A percentile compares a stretch with the other conserved stretches of the same genome.
Conservation (phyloP, 2,888 invertebrate genomes). For the Colostygia pectinataria region DNA sequence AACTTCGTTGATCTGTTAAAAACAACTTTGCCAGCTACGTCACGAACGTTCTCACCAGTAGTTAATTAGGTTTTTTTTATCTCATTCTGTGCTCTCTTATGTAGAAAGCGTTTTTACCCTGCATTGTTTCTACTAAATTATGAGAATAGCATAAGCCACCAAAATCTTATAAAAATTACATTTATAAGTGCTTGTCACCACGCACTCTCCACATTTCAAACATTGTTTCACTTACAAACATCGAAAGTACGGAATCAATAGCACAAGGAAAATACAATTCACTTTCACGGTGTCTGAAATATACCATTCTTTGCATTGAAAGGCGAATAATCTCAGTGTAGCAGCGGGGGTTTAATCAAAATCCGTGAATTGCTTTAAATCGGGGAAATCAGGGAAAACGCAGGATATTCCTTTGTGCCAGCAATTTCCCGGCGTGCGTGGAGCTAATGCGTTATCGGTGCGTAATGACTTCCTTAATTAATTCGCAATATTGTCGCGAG, state of each 20-base stretch:
- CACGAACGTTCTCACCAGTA: too few species aligned
- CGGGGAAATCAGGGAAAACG: conserved; percentile 82
- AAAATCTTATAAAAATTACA: too few species aligned
- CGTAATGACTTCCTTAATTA: conserved; percentile 83
- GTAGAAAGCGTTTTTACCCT: too few species aligned
- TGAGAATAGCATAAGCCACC: too few species aligned
- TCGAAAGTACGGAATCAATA: conserved; percentile 67
- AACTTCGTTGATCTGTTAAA: too few species aligned
- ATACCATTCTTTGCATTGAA: conserved; percentile 81
- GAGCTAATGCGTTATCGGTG: conserved; percentile 77
- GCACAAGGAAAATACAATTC: conserved; percentile 78
- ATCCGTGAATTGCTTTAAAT: conserved; percentile 83
- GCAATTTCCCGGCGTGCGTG: conserved; percentile 80
- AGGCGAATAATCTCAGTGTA: conserved; percentile 77
- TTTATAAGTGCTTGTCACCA: too few species aligned
- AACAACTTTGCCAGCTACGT: too few species aligned
- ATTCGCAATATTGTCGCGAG: conserved; percentile 70
- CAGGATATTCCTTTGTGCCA: conserved; percentile 81
- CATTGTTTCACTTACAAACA: conserved; percentile 48
- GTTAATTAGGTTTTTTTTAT: too few species aligned
- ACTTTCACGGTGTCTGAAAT: conserved; percentile 80
- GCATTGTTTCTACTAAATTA: too few species aligned
- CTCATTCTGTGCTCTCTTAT: too few species aligned
- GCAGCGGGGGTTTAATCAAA: conserved; percentile 82
- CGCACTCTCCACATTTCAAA: too few species aligned